phyloP scores from a whole-genome alignment of 2,797 vertebrate species.

The Melanotaenia maccullochi region DNA sequence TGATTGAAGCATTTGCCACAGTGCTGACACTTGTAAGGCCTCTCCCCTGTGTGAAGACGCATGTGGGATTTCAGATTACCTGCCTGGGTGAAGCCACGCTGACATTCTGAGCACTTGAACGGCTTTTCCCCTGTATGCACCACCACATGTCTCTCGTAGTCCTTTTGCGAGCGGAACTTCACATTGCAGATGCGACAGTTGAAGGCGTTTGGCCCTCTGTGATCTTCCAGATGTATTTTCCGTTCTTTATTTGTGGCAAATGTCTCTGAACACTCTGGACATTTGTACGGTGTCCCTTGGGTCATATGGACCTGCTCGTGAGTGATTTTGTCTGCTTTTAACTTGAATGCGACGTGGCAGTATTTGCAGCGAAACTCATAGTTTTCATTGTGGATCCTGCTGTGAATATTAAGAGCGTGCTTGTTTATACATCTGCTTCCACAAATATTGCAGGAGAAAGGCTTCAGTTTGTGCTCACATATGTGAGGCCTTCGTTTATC shows the following conservation, averaged over 20 bases:
- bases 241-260: constrained; percentile 38
- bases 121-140: constrained; percentile 59
- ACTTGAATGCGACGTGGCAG: constrained; percentile 39
- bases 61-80: constrained; percentile 74
- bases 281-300: constrained; percentile 49
- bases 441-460: constrained; percentile 57
- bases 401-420: constrained; percentile 29
- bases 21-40: constrained; percentile 61
- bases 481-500: constrained; percentile 27
- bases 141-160: constrained; percentile 39
- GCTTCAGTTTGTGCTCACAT: constrained; percentile 56
- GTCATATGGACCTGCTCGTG: constrained; percentile 36
- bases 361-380: constrained; percentile 51
- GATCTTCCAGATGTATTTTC: constrained; percentile 39
- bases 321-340: constrained; percentile 46
- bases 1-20: constrained; percentile 72
- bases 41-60: constrained; percentile 73
- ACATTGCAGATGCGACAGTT: not conserved
- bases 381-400: constrained; percentile 42
- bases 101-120: constrained; percentile 58
- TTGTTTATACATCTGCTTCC: constrained; percentile 50
- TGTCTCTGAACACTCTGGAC: constrained; percentile 45
- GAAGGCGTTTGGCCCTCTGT: constrained; percentile 26
- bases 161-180: not conserved
- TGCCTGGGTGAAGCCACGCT: constrained; percentile 62